Conservation (phyloP, 2,888 invertebrate species). For the Phyllotreta striolata region DNA sequence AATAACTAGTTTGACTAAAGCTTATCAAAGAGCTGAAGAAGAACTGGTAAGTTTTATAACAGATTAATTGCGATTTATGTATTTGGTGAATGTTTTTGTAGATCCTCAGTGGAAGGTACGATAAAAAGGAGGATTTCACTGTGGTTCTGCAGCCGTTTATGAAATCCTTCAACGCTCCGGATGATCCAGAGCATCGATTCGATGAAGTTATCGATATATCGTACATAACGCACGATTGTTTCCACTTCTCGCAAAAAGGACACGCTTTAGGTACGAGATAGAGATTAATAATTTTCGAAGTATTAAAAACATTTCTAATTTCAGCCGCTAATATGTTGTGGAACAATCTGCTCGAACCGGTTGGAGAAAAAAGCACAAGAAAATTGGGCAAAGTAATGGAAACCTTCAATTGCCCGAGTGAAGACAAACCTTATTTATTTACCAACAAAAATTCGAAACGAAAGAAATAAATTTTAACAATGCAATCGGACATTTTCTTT, state of each 20-base stretch:
- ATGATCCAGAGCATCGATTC: conserved; percentile 57
- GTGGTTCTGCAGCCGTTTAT: conserved; percentile 79
- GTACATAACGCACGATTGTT: conserved; percentile 78
- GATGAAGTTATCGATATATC: conserved; percentile 72
- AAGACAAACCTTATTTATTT: conserved; percentile 70
- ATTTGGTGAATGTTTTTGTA: conserved; percentile 25
- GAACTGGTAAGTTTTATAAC: conserved; percentile 63
- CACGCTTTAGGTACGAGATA: conserved; percentile 71
- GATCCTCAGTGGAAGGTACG: conserved; percentile 72
- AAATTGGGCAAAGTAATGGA: conserved; percentile 68
- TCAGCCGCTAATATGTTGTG: conserved; percentile 75
- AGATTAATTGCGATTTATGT: not conserved
- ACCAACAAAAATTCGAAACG: conserved; percentile 66
- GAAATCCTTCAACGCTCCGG: conserved; percentile 72
- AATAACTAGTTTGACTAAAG: conserved; percentile 68
- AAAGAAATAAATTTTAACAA: conserved; percentile 46
- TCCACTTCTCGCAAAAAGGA: conserved; percentile 83
- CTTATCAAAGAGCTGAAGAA: conserved; percentile 73
- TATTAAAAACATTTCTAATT: not conserved
- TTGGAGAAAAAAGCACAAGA: conserved; percentile 69
- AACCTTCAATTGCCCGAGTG: conserved; percentile 69
- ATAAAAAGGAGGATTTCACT: conserved; percentile 72
- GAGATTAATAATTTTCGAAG: not conserved
- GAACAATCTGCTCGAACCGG: conserved; percentile 77
- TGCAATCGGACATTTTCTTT: too few relatives aligned